Evolutionary conservation across 2,113 vertebrate genomes (phyloP).

Genomic region (Pongo abelii): DNA sequence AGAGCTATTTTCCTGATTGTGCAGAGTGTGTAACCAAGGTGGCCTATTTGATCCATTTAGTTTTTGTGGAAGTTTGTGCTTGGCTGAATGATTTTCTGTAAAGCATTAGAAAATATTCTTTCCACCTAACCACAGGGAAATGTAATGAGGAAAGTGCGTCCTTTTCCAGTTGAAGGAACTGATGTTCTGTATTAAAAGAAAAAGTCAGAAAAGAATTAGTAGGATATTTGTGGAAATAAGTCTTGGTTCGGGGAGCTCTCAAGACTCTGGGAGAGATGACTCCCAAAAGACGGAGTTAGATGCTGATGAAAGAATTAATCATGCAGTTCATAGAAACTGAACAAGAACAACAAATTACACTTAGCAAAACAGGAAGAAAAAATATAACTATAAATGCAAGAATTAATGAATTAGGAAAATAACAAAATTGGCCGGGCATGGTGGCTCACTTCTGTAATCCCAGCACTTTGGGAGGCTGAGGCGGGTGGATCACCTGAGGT

Average conservation of each 20-base stretch:
- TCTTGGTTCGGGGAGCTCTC: fast-evolving
- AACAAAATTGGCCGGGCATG: not conserved
- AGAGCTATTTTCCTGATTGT: not conserved
- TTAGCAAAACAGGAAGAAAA: not conserved
- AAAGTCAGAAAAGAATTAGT: not conserved
- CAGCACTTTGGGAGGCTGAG: no score
- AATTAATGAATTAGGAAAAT: not conserved
- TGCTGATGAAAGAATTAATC: not conserved
- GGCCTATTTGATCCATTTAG: not conserved
- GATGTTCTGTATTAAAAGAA: not conserved
- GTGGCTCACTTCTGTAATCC: no score
- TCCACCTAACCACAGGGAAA: not conserved
- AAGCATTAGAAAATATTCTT: slow-evolving; percentile 22
- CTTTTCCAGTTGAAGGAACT: not conserved
- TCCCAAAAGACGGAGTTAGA: not conserved
- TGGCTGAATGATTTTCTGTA: slow-evolving; percentile 2
- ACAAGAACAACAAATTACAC: not conserved
- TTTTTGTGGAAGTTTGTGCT: not conserved
- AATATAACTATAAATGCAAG: not conserved
- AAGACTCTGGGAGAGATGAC: not conserved
- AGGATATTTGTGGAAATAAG: not conserved
- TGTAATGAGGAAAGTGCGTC: not conserved
- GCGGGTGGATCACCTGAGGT: no score
- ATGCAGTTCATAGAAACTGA: not conserved
- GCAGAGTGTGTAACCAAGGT: not conserved